Evolutionary conservation across 1,140 invertebrate genomes (phyloP), one percentile per base, ranked within the genome.

Genomic region (Ceratosolen fusciceps): DNA sequence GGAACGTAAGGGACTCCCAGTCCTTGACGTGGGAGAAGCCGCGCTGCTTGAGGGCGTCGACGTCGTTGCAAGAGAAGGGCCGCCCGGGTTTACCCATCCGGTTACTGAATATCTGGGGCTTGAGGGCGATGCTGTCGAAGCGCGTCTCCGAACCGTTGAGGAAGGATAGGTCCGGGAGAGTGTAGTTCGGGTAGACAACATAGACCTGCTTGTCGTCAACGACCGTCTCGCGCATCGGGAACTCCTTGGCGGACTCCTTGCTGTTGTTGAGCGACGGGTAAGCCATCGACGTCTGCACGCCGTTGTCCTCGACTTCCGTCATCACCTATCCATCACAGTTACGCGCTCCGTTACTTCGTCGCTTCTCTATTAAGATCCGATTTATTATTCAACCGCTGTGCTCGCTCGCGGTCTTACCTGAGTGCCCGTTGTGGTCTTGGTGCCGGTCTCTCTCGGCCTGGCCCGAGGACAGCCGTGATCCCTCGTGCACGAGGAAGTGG

Each of bases 121-220:
- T 91, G 26, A 92, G 88, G n/a, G 91, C 91, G 73, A 93, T 87
- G 90, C 95, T 93, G 16, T 93, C 92, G n/a, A 91, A 85, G 82
- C 92, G 92, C 49, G 91, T 87, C 74, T 92, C 91, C 82, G 92
- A 92, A 47, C 92, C 91, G 77, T 93, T 93, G 24, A 98, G 92
- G 88, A 98, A 98, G 74, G 94, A 95, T 70, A 98, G 91, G 90
- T 98, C 96, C 16, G 96, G 97, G 58, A 98, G 88, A 1, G 96
- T 95, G 85, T 98, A 98, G 89, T 96, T 97, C 21, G 97, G 97
- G 91, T 97, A 98, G 80, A 97, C 93, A 60, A 98, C 94, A 86
- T 96, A 97, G 19, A 98, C 94, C 5, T 96, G 95, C 84, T 94
- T 93, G 83, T 94, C 93, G 21, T 93, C 89, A 82, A 89, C 56